These are phyloP conservation scores for Semotilus atromaculatus DNA, from an alignment of 2,797 vertebrate genomes.

Conservation along the genomic window DNA sequence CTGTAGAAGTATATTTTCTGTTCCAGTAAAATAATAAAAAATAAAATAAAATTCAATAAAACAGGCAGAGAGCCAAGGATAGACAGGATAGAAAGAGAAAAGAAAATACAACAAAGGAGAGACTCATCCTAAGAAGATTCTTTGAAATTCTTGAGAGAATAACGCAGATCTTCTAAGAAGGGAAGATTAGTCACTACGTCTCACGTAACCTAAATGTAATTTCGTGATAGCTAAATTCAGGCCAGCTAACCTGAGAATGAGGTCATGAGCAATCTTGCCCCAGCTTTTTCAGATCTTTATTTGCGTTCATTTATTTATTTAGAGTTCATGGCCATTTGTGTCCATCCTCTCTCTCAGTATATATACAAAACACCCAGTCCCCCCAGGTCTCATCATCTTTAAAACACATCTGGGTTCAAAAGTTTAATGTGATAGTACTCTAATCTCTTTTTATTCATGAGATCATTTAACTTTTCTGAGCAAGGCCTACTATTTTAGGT, in stretches of 20 bases:
- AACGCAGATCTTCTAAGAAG: conserved; percentile 43
- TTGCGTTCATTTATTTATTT: too few relatives aligned
- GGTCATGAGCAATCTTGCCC: conserved; percentile 7
- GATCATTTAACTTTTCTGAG: background rate
- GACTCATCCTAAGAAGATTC: background rate
- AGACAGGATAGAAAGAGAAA: background rate
- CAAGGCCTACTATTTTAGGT: conserved; percentile 23
- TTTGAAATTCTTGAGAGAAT: conserved; percentile 35
- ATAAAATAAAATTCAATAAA: too few relatives aligned
- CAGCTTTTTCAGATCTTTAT: conserved; percentile 26
- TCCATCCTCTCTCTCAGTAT: background rate
- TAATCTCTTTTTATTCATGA: conserved; percentile 13
- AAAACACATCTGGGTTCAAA: conserved; percentile 35
- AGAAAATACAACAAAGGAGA: background rate
- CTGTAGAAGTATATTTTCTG: conserved; percentile 6
- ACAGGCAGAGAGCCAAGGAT: background rate
- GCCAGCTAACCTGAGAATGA: conserved; percentile 32
- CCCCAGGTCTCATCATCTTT: background rate
- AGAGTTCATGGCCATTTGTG: conserved; percentile 25
- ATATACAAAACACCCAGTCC: background rate
- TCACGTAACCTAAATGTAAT: conserved; percentile 46
- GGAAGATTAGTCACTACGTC: conserved; percentile 37
- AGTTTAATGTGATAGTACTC: conserved; percentile 6
- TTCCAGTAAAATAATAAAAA: background rate
- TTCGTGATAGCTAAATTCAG: conserved; percentile 37